These are phyloP conservation scores for Calonectris borealis DNA, from an alignment of 2,113 vertebrate genomes.

Conservation along the genomic window DNA sequence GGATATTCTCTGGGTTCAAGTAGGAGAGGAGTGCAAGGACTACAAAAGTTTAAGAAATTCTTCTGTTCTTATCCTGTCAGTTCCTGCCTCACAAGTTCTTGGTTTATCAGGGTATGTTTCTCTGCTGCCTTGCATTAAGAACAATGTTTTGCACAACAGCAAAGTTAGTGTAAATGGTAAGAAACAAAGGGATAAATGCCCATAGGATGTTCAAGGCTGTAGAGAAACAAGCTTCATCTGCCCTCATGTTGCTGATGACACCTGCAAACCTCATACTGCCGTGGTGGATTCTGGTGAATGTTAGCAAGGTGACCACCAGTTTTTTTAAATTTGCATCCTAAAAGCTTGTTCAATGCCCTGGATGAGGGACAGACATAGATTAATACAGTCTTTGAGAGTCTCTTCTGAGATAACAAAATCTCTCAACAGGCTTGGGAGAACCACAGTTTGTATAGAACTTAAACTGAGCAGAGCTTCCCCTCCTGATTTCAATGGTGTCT, in stretches of 20 bases:
- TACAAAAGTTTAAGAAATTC: not conserved
- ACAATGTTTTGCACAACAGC: not conserved
- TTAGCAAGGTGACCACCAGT: not conserved
- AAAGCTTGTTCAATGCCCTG: not conserved
- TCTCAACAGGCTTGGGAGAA: not conserved
- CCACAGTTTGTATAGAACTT: not conserved
- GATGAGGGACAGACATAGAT: not conserved
- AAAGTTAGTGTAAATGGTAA: not conserved
- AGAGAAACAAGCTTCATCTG: not conserved
- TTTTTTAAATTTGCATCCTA: not conserved
- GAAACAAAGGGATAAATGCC: not conserved
- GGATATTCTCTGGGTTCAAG: not conserved
- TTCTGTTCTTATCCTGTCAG: not conserved
- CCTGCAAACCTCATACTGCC: not conserved
- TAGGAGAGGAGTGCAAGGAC: not conserved
- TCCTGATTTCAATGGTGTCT: conserved; percentile 68
- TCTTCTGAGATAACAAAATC: not conserved
- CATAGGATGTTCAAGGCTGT: not conserved
- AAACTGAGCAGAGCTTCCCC: conserved; percentile 20
- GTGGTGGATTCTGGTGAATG: not conserved
- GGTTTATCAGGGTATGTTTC: not conserved
- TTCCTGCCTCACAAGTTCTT: not conserved
- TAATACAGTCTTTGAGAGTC: not conserved
- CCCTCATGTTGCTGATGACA: not conserved
- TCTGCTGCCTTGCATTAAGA: not conserved